phyloP scores from a whole-genome alignment of 2,113 vertebrate species.

The Hyperopisus bebe region DNA sequence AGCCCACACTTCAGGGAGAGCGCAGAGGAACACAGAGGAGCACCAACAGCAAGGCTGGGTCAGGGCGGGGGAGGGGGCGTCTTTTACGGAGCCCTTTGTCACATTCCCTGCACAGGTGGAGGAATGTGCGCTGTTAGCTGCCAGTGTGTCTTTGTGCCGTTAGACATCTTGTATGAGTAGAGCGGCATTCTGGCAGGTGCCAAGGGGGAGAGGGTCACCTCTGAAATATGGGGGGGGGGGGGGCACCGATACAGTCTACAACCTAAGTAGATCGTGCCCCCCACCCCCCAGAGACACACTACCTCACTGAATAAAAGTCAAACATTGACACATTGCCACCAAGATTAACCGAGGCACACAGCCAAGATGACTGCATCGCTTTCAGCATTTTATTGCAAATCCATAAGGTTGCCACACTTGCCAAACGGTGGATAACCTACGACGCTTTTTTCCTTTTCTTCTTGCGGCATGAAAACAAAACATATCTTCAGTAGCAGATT shows the following conservation, averaged over 20 bases:
- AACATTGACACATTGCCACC: neutral
- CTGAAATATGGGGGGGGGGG: neutral
- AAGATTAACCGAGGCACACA: neutral
- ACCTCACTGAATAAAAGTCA: neutral
- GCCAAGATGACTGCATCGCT: neutral
- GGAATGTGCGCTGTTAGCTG: slow-evolving; percentile 41
- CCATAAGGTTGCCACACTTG: neutral
- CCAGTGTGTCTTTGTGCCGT: slow-evolving; percentile 14
- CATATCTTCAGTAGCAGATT: neutral
- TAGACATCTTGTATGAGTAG: neutral
- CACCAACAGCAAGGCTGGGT: neutral
- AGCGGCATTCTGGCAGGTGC: neutral
- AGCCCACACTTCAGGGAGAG: neutral
- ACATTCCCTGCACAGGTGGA: slow-evolving; percentile 48
- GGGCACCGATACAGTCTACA: neutral
- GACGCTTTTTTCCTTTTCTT: neutral
- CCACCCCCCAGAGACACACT: neutral
- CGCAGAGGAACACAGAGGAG: neutral
- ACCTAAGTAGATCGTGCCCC: neutral
- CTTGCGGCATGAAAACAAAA: neutral
- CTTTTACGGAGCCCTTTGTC: neutral
- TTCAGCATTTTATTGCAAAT: neutral
- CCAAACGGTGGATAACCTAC: neutral
- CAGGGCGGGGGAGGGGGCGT: neutral
- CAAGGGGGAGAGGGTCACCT: neutral